Base-by-base conservation (phyloP, 2,888 invertebrate genomes). In the Rugalucina vietnamica region DNA sequence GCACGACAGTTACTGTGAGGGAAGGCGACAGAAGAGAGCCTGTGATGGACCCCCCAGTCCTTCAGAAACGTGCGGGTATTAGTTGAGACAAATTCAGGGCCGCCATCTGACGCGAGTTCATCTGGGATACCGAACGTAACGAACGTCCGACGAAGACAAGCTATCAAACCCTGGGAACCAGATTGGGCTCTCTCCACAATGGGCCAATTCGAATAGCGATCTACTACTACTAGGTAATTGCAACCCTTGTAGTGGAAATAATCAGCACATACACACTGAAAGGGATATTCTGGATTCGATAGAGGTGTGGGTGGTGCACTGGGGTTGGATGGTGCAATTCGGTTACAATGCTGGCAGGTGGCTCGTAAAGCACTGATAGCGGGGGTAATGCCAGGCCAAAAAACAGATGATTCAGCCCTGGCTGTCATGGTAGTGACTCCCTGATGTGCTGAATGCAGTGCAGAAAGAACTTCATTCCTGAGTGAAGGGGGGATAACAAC, bases 1-100 rank as follows among this genome's bases (percentile, higher is more conserved):
- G 90, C 90, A 1, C 88, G 65, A 43, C 90, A 90, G 76, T 91
- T 91, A 76, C 89, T 90, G 81, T 90, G 90, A 3, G 89, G 89
- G 65, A 87, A 91, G 10, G 89, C 89, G 0, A 92, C 91, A 1
- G 90, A 92, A n/a, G 91, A 91, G 0, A 91, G 73, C 0, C 89
- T 73, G 54, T 91, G 90, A 69, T 89, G 81, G 0, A 92, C 88
- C 14, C 91, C 90, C 91, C 91, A 92, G 24, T 81, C 39, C 21
- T 81, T 69, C 1, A 92, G 82, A 69, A 92, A 92, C 27, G 65
- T 34, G 14, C 86, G 57, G 3, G 89, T 91, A 18, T 77, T 39
- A 27, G 74, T 50, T 8, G 90, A 37, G 21, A 84, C 90, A 80
- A 91, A 89, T 78, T 91, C 86, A 24, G 90, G 89, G 24, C 90